Evolutionary conservation across 2,888 invertebrate genomes (phyloP).

Genomic region (Mesopsocus fuscifrons): DNA sequence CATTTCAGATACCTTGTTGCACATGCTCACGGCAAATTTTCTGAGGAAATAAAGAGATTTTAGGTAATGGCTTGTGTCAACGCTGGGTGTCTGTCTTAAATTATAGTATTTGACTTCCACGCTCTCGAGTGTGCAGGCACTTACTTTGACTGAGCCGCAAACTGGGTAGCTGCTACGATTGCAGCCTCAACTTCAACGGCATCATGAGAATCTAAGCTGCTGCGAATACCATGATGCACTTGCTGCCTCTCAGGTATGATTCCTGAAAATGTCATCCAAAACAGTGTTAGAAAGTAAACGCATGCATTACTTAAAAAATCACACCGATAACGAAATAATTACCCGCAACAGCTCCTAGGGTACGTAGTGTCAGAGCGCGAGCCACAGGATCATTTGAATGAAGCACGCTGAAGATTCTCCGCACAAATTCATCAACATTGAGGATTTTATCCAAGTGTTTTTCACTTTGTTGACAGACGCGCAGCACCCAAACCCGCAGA

Average conservation of each 20-base stretch:
- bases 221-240: conserved; percentile 85
- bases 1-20: conserved; percentile 88
- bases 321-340: no score
- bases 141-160: conserved; percentile 85
- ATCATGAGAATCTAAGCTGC: conserved; percentile 85
- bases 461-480: conserved; percentile 89
- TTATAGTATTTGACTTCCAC: no score
- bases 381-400: conserved; percentile 96
- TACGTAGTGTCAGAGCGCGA: conserved; percentile 70
- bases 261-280: neutral
- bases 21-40: conserved; percentile 90
- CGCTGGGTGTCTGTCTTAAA: no score
- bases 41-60: conserved; percentile 30
- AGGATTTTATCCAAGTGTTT: conserved; percentile 90
- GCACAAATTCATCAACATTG: conserved; percentile 84
- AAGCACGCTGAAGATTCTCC: conserved; percentile 79
- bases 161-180: conserved; percentile 83
- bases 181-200: conserved; percentile 92
- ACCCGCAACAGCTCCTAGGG: conserved; percentile 78
- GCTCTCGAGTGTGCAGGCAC: conserved; percentile 16
- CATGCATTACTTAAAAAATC: neutral
- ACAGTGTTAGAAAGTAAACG: no score
- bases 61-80: no score
- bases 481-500: conserved; percentile 72
- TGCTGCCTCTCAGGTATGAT: conserved; percentile 87